phyloP scores from a whole-genome alignment of 2,888 invertebrate species.

The Stenurella melanura region DNA sequence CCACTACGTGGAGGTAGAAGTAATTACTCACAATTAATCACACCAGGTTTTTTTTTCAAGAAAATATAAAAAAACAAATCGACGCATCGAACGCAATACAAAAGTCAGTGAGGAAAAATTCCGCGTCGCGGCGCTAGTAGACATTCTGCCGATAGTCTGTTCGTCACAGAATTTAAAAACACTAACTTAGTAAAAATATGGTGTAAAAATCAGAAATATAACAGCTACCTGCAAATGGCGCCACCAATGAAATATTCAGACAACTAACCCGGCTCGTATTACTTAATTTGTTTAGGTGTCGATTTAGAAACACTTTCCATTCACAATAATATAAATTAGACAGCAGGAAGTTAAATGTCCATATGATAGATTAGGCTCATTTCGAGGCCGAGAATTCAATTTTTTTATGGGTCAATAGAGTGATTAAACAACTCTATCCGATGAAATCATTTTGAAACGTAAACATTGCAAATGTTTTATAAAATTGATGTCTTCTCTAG shows the following conservation, averaged over 20 bases:
- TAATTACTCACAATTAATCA: too few species aligned
- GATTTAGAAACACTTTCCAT: slow-evolving; percentile 30
- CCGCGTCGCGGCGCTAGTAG: too few species aligned
- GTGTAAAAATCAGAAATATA: not conserved
- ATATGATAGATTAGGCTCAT: slow-evolving; percentile 10
- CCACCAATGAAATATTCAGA: not conserved
- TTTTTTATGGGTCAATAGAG: slow-evolving; percentile 6
- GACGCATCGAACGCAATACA: too few species aligned
- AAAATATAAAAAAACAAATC: too few species aligned
- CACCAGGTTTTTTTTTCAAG: too few species aligned
- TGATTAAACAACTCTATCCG: not conserved
- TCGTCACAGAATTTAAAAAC: too few species aligned
- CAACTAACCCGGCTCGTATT: slow-evolving; percentile 9
- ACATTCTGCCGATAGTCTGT: too few species aligned
- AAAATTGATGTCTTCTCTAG: not conserved
- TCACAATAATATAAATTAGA: slow-evolving; percentile 32
- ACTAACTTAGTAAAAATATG: too few species aligned
- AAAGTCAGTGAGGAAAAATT: too few species aligned
- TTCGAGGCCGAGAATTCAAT: not conserved
- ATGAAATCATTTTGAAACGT: not conserved
- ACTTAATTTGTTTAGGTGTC: slow-evolving; percentile 22
- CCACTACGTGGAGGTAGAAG: too few species aligned
- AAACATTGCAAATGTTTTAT: not conserved
- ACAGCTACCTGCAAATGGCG: not conserved
- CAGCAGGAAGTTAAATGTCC: slow-evolving; percentile 19